These are phyloP conservation scores for Aphelenchoides bicaudatus DNA, from an alignment of 2,888 invertebrate species.

Conservation along the genomic window DNA sequence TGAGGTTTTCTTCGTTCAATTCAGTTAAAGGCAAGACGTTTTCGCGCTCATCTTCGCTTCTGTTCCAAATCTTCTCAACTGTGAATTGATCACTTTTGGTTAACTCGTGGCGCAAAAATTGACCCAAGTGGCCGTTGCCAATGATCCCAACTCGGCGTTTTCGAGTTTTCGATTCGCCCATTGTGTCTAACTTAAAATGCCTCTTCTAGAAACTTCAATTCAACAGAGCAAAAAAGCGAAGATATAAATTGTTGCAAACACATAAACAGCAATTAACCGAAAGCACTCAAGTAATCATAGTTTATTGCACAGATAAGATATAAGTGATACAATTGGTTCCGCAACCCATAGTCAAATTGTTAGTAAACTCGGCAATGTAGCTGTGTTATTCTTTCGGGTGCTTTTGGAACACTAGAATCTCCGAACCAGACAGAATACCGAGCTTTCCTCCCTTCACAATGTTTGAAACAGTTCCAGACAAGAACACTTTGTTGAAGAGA, in stretches of 20 bases:
- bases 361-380: too few relatives aligned
- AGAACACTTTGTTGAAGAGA: constrained; percentile 51
- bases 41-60: constrained; percentile 41
- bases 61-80: constrained; percentile 51
- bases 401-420: constrained; percentile 54
- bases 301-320: constrained; percentile 10
- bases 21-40: constrained; percentile 41
- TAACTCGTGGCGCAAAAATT: constrained; percentile 51
- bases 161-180: too few relatives aligned
- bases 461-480: constrained; percentile 53
- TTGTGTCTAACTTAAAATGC: not conserved
- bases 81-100: constrained; percentile 36
- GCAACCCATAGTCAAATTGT: too few relatives aligned
- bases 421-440: constrained; percentile 53
- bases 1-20: constrained; percentile 33
- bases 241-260: not conserved
- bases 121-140: constrained; percentile 56
- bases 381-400: constrained; percentile 11
- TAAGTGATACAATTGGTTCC: not conserved
- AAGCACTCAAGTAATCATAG: not conserved
- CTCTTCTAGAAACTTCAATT: not conserved
- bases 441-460: constrained; percentile 53
- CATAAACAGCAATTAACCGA: not conserved
- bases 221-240: not conserved
- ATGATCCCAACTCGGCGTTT: constrained; percentile 49